These are phyloP conservation scores for Cynopterus sphinx DNA, from an alignment of 2,797 vertebrate species.

Conservation along the genomic window DNA sequence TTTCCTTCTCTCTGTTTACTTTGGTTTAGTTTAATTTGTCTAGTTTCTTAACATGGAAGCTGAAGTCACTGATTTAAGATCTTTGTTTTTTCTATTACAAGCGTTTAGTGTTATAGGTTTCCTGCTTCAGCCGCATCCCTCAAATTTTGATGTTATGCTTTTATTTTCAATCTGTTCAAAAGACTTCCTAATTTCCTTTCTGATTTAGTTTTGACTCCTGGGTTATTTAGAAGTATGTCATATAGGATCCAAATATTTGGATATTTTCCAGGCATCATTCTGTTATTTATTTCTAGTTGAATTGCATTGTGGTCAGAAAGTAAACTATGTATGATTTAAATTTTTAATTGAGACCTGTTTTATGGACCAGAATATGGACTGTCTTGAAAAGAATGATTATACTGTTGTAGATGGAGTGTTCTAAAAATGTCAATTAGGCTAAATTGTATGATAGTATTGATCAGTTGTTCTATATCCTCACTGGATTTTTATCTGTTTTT, in stretches of 20 bases:
- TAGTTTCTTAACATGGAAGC: conserved; percentile 9
- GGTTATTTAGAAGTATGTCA: background rate
- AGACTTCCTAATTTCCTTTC: background rate
- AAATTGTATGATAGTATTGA: background rate
- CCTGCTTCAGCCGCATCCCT: background rate
- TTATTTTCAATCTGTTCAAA: conserved; percentile 25
- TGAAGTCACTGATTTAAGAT: background rate
- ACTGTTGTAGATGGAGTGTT: background rate
- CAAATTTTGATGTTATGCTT: background rate
- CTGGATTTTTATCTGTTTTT: background rate
- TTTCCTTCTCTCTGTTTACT: conserved; percentile 7
- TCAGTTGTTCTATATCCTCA: background rate
- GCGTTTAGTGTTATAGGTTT: background rate
- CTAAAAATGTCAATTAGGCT: background rate
- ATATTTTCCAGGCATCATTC: conserved; percentile 14
- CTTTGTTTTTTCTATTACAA: background rate
- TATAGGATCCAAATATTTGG: background rate
- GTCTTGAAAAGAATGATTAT: background rate
- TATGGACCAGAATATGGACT: background rate
- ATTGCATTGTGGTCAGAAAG: conserved; percentile 36
- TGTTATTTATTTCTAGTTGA: conserved; percentile 39
- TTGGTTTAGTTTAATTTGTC: background rate
- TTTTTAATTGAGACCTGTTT: background rate
- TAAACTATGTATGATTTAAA: background rate
- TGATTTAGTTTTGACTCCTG: background rate